Conservation (phyloP, 1,140 invertebrate species). For the Nasonia longicornis region DNA sequence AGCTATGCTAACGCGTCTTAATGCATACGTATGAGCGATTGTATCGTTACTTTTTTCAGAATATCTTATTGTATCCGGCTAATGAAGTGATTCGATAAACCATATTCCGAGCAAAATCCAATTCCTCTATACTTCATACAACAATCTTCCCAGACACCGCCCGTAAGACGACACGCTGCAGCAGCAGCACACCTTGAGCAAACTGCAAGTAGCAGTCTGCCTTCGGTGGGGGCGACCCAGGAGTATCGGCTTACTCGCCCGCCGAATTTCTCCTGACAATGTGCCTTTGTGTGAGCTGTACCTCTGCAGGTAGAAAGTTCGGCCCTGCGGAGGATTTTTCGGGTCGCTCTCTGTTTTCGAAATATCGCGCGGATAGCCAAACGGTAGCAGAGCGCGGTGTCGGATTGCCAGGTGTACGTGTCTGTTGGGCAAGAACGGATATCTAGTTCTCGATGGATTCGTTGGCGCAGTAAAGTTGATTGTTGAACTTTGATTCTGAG, state of each 20-base stretch:
- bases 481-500: background rate
- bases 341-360: background rate
- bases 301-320: background rate
- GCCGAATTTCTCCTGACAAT: slow-evolving; percentile 6
- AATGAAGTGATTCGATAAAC: background rate
- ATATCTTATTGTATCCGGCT: background rate
- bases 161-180: background rate
- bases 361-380: background rate
- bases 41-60: background rate
- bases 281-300: background rate
- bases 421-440: background rate
- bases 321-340: background rate
- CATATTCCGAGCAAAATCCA: too few species aligned
- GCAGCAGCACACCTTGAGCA: background rate
- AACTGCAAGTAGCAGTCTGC: background rate
- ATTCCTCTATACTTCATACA: background rate
- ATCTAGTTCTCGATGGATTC: background rate
- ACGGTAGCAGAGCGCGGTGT: background rate
- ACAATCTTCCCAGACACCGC: background rate
- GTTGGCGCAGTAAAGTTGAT: background rate
- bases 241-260: slow-evolving; percentile 16
- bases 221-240: background rate
- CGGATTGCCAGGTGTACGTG: background rate
- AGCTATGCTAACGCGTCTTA: background rate
- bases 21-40: too few species aligned